phyloP scores from a whole-genome alignment of 1,140 invertebrate species.

The Drosophila asahinai region DNA sequence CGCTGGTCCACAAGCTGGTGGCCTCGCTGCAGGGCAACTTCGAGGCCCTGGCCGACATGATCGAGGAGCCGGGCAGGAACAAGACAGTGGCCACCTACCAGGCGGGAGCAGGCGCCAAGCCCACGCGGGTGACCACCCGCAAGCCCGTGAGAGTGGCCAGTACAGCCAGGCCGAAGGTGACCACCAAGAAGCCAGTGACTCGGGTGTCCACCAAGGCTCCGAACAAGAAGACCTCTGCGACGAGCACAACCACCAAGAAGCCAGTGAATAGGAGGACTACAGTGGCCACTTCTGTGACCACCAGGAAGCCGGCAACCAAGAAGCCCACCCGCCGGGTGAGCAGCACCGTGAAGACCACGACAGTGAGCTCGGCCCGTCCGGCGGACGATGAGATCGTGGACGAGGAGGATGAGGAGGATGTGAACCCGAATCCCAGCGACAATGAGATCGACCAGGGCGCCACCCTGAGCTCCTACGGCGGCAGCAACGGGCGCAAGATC shows the following conservation, averaged over 20 bases:
- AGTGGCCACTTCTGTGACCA: conserved; percentile 40
- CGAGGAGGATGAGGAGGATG: conserved; percentile 86
- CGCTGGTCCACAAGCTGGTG: conserved; percentile 93
- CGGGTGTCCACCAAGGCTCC: conserved; percentile 86
- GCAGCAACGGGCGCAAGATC: conserved; percentile 85
- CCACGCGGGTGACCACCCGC: conserved; percentile 48
- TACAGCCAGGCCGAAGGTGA: conserved; percentile 63
- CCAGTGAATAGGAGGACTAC: conserved; percentile 63
- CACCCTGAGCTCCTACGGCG: conserved; percentile 82
- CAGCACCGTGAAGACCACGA: conserved; percentile 57
- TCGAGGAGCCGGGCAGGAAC: conserved; percentile 85
- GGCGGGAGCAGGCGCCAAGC: conserved; percentile 52
- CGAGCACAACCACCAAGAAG: conserved; percentile 63
- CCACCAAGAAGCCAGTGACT: conserved; percentile 79
- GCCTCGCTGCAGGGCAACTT: conserved; percentile 93
- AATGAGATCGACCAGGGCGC: conserved; percentile 86
- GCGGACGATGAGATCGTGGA: conserved; percentile 72
- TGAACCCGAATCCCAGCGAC: conserved; percentile 83
- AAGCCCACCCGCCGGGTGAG: conserved; percentile 80
- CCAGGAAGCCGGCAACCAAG: conserved; percentile 85
- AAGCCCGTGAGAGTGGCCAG: conserved; percentile 69
- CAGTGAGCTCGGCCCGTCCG: conserved; percentile 45
- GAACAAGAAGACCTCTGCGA: conserved; percentile 70
- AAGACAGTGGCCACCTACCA: conserved; percentile 66
- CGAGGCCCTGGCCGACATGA: conserved; percentile 91